phyloP scores from a whole-genome alignment of 1,140 invertebrate species.

The Drosophila parvula region DNA sequence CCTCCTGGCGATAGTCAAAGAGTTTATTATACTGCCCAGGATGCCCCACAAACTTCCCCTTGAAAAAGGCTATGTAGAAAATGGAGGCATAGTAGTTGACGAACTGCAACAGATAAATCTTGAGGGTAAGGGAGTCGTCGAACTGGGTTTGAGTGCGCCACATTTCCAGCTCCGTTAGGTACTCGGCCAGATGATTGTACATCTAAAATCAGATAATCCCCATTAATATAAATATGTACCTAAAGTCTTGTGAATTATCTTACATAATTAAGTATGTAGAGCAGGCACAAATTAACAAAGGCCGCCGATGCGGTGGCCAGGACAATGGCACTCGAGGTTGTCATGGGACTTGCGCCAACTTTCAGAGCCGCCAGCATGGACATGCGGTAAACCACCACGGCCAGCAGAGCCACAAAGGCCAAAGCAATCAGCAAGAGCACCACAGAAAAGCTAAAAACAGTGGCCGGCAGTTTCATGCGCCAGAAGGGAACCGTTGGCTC shows the following conservation, averaged over 20 bases:
- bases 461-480: conserved; percentile 92
- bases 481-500: conserved; percentile 95
- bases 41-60: conserved; percentile 95
- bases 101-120: conserved; percentile 99
- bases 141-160: conserved; percentile 98
- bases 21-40: conserved; percentile 91
- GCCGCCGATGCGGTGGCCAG: conserved; percentile 94
- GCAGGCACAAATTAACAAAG: conserved; percentile 93
- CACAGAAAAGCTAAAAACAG: conserved; percentile 92
- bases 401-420: conserved; percentile 94
- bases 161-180: conserved; percentile 97
- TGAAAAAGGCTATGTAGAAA: conserved; percentile 99
- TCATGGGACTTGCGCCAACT: conserved; percentile 86
- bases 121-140: conserved; percentile 97
- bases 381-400: conserved; percentile 96
- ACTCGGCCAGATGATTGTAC: conserved; percentile 94
- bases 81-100: conserved; percentile 99
- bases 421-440: conserved; percentile 91
- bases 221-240: background rate
- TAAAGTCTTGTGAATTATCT: conserved; percentile 65
- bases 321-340: conserved; percentile 90
- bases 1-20: conserved; percentile 92
- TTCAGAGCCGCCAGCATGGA: conserved; percentile 90
- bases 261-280: conserved; percentile 94
- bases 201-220: conserved; percentile 85